A percentile compares a stretch with the other conserved stretches of the same genome.
phyloP scores from a whole-genome alignment of 2,797 vertebrate species.

The Limnodromus scolopaceus region DNA sequence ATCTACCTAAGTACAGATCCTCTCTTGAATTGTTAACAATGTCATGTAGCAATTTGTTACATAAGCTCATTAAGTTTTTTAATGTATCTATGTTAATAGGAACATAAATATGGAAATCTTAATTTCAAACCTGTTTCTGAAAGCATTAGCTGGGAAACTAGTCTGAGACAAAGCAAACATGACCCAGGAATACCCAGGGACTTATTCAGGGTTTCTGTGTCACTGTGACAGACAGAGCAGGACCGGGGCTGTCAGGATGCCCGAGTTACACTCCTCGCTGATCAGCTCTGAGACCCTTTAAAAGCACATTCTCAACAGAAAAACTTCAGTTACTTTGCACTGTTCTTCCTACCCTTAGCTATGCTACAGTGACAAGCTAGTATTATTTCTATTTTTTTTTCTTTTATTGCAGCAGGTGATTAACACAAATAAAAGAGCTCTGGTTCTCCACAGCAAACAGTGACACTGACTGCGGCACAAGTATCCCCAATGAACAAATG shows the following conservation, averaged over 20 bases:
- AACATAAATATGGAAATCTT: constrained; percentile 53
- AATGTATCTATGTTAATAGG: constrained; percentile 46
- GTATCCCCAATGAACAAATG: neutral
- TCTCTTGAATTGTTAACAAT: constrained; percentile 9
- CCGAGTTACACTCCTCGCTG: rapidly evolving
- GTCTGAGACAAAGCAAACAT: constrained; percentile 44
- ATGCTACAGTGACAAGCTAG: neutral
- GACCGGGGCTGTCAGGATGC: neutral
- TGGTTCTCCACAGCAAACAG: neutral
- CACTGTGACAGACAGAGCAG: neutral
- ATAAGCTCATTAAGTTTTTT: constrained; percentile 54
- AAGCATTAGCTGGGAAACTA: constrained; percentile 27
- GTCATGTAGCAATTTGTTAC: constrained; percentile 58
- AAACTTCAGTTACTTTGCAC: neutral
- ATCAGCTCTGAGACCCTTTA: neutral
- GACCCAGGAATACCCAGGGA: neutral
- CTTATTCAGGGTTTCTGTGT: neutral
- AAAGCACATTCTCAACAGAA: neutral
- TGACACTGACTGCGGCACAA: neutral
- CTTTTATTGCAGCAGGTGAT: neutral
- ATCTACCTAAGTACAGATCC: constrained; percentile 64
- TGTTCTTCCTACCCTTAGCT: neutral
- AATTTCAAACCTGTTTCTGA: constrained; percentile 45
- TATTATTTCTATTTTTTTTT: neutral
- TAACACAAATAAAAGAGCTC: neutral